A percentile compares a stretch with the other conserved stretches of the same genome.
Evolutionary conservation across 2,888 invertebrate genomes (phyloP).

Genomic region (Brachycybe producta): DNA sequence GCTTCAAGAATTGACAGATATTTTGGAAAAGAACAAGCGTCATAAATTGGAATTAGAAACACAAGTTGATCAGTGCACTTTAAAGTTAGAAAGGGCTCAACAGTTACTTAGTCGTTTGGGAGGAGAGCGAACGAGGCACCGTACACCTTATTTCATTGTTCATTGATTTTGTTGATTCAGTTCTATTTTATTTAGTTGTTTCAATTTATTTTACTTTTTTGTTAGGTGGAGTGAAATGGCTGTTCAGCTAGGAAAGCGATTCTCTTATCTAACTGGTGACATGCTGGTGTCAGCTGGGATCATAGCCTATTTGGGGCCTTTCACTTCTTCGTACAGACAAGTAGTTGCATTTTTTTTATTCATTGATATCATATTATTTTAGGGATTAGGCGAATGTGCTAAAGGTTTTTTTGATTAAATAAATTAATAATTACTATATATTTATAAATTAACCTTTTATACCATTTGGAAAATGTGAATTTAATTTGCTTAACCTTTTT

Average conservation of each 20-base stretch:
- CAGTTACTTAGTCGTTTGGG: constrained; percentile 37
- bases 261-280: constrained; percentile 75
- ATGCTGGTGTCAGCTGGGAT: constrained; percentile 76
- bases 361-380: neutral
- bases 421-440: too few relatives aligned
- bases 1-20: constrained; percentile 32
- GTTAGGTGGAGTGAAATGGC: constrained; percentile 64
- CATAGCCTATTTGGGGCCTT: constrained; percentile 77
- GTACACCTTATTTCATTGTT: constrained; percentile 19
- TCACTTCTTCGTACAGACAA: constrained; percentile 51
- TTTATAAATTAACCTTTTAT: too few relatives aligned
- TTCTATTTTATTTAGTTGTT: neutral
- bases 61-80: constrained; percentile 30
- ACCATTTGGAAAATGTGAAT: too few relatives aligned
- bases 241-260: constrained; percentile 55
- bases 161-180: neutral
- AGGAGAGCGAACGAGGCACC: constrained; percentile 35
- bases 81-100: constrained; percentile 36
- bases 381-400: too few relatives aligned
- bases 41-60: constrained; percentile 36
- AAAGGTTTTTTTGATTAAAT: too few relatives aligned
- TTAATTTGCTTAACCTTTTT: too few relatives aligned
- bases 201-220: neutral
- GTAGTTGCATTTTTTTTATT: constrained; percentile 23
- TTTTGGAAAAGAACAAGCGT: constrained; percentile 34